Conservation (phyloP, 2,888 invertebrate genomes). For the Drosophila helvetica region DNA sequence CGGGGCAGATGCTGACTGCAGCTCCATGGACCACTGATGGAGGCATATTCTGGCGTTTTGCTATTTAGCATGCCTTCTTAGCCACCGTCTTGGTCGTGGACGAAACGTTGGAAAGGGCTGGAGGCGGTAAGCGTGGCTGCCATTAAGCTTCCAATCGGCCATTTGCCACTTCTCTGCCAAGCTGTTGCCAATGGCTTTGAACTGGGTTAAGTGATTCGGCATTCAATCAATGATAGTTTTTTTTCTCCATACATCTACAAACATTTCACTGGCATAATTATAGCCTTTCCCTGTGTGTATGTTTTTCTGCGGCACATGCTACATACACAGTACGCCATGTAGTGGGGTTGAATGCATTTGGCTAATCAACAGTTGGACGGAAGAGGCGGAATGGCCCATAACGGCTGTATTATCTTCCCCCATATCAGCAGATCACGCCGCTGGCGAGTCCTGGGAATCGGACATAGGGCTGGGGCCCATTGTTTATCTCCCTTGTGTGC, state of each 20-base stretch:
- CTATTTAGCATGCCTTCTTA: constrained; percentile 67
- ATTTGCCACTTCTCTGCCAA: constrained; percentile 75
- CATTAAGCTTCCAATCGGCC: constrained; percentile 77
- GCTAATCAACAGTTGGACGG: constrained; percentile 61
- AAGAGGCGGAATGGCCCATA: constrained; percentile 35
- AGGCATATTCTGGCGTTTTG: constrained; percentile 48
- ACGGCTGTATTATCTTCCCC: constrained; percentile 66
- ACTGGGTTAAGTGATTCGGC: constrained; percentile 77
- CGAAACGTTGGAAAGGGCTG: constrained; percentile 40
- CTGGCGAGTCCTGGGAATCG: constrained; percentile 47
- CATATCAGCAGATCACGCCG: constrained; percentile 46
- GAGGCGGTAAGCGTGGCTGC: constrained; percentile 67
- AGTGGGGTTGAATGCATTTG: constrained; percentile 31
- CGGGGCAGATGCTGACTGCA: constrained; percentile 49
- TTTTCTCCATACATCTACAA: constrained; percentile 6
- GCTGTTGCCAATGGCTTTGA: constrained; percentile 67
- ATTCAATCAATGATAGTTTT: constrained; percentile 62
- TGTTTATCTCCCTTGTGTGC: constrained; percentile 22
- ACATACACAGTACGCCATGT: constrained; percentile 44
- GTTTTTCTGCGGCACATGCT: constrained; percentile 55
- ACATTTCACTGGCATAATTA: constrained; percentile 57
- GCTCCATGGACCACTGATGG: constrained; percentile 9
- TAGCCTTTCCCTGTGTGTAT: constrained; percentile 48
- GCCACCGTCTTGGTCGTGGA: not conserved
- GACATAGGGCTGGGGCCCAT: constrained; percentile 17